These are phyloP conservation scores for Resseliella maxima DNA, from an alignment of 2,888 invertebrate genomes.

Conservation along the genomic window DNA sequence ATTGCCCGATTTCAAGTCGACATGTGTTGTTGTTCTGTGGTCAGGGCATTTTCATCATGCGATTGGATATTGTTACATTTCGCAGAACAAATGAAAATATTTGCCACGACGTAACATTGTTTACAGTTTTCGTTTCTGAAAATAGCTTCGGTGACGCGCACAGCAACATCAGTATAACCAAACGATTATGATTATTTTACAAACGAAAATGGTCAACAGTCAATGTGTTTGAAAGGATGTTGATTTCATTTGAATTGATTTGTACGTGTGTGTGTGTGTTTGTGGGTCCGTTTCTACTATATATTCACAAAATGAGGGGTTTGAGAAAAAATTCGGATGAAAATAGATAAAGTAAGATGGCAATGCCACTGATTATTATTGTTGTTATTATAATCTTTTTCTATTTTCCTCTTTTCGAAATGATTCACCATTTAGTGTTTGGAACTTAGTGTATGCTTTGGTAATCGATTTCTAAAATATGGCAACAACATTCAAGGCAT, in stretches of 20 bases:
- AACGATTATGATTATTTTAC: constrained; percentile 9
- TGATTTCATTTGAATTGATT: constrained; percentile 6
- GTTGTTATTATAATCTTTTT: neutral
- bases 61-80: too few species aligned
- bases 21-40: too few species aligned
- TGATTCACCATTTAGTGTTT: neutral
- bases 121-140: too few species aligned
- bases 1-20: too few species aligned
- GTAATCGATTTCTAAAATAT: constrained; percentile 30
- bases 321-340: neutral
- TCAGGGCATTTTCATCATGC: too few species aligned
- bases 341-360: too few species aligned
- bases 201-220: neutral
- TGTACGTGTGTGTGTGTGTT: neutral
- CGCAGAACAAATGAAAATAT: neutral
- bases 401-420: neutral
- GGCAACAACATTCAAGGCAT: neutral
- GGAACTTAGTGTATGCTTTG: neutral
- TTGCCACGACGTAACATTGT: too few species aligned
- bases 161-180: neutral
- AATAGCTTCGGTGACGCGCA: too few species aligned
- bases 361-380: neutral
- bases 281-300: neutral
- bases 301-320: neutral
- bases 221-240: constrained; percentile 30